Evolutionary conservation across 1,140 invertebrate species (phyloP).

Genomic region (Ericerus pela): DNA sequence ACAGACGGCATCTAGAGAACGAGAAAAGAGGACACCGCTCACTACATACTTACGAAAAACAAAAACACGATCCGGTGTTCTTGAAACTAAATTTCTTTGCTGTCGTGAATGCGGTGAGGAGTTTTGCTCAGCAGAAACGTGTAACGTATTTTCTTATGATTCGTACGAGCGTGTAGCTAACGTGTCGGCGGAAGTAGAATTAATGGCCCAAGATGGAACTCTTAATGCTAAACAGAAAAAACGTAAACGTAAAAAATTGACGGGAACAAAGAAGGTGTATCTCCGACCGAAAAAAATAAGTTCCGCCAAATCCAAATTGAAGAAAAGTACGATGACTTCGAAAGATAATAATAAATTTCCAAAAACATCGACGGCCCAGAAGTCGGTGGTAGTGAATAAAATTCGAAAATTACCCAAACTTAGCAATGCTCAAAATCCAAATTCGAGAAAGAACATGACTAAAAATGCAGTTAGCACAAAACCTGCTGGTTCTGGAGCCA

Average conservation of each 20-base stretch:
- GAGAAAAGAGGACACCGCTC: slow-evolving; percentile 44
- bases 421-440: too few relatives aligned
- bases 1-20: slow-evolving; percentile 46
- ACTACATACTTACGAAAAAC: slow-evolving; percentile 39
- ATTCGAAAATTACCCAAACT: too few relatives aligned
- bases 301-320: too few relatives aligned
- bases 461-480: too few relatives aligned
- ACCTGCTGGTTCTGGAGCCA: too few relatives aligned
- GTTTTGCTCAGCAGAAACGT: slow-evolving; percentile 53
- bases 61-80: slow-evolving; percentile 58
- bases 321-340: too few relatives aligned
- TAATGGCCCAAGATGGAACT: neutral
- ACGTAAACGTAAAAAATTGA: neutral
- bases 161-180: slow-evolving; percentile 22
- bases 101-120: slow-evolving; percentile 71
- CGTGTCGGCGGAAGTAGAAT: too few relatives aligned
- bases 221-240: too few relatives aligned
- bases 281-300: neutral
- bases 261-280: neutral
- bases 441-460: too few relatives aligned
- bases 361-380: too few relatives aligned
- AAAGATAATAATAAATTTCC: too few relatives aligned
- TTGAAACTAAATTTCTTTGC: slow-evolving; percentile 54
- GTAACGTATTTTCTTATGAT: slow-evolving; percentile 36
- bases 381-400: too few relatives aligned